Conservation (phyloP, 1,140 invertebrate genomes). For the Drosophila elegans region DNA sequence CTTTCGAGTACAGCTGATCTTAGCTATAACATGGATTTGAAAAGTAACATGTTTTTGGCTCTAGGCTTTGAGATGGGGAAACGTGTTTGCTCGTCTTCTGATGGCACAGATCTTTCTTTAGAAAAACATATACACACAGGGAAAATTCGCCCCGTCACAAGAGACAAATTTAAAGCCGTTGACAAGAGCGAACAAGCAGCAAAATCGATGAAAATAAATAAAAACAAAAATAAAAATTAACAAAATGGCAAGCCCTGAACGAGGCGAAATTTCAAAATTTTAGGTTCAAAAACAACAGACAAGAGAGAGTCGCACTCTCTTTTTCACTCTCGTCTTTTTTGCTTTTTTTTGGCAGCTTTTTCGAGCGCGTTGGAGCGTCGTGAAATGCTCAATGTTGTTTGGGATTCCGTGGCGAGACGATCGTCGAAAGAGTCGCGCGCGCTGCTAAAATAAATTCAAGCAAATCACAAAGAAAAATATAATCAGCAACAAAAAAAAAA, state of each 20-base stretch:
- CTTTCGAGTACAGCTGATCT: not conserved
- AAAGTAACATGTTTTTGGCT: conserved; percentile 26
- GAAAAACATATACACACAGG: conserved; percentile 4
- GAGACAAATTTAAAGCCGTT: conserved; percentile 22
- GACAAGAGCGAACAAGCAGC: conserved; percentile 30
- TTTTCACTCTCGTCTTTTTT: conserved; percentile 21
- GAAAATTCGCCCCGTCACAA: conserved; percentile 30
- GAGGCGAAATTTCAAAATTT: conserved; percentile 43
- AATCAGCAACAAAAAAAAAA: conserved; percentile 11
- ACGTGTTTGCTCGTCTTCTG: conserved; percentile 27
- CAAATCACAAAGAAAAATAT: conserved; percentile 18
- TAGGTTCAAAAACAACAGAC: conserved; percentile 4
- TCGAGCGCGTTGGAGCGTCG: conserved; percentile 38
- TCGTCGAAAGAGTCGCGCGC: conserved; percentile 57
- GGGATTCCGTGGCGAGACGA: conserved; percentile 72
- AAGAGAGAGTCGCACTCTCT: conserved; percentile 10
- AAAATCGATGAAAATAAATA: conserved; percentile 60
- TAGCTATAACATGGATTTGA: not conserved
- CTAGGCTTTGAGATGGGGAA: conserved; percentile 31
- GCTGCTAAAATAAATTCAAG: conserved; percentile 25
- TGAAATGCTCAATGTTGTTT: conserved; percentile 75
- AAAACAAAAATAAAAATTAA: conserved; percentile 54
- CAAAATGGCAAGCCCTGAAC: conserved; percentile 55
- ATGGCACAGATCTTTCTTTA: conserved; percentile 33
- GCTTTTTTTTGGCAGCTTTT: conserved; percentile 61